These are phyloP conservation scores for Hippocampus mohnikei DNA, from an alignment of 2,113 vertebrate species.

Conservation along the genomic window DNA sequence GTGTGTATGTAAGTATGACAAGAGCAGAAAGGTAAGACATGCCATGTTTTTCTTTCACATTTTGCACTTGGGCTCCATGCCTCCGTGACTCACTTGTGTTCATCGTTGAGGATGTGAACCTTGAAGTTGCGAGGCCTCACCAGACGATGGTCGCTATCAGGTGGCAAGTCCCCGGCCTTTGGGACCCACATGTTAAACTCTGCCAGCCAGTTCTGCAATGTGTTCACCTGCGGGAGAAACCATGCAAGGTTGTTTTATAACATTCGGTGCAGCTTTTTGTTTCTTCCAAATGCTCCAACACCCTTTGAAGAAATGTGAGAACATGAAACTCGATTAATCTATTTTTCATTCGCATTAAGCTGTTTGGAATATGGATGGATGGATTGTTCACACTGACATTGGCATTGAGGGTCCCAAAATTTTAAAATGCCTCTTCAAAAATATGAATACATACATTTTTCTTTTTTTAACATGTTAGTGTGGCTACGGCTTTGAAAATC, in stretches of 20 bases:
- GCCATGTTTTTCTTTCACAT: neutral
- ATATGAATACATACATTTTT: too few species aligned
- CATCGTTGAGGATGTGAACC: constrained; percentile 94
- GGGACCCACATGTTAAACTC: constrained; percentile 97
- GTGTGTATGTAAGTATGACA: neutral
- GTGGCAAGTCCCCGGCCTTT: constrained; percentile 78
- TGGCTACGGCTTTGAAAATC: too few species aligned
- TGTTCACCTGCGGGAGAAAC: constrained; percentile 82
- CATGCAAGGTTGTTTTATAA: neutral
- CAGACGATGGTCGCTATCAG: constrained; percentile 75
- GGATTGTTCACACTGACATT: too few species aligned
- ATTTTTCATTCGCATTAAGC: too few species aligned
- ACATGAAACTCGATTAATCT: neutral
- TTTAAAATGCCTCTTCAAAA: too few species aligned
- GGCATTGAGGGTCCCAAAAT: too few species aligned
- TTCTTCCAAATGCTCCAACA: neutral
- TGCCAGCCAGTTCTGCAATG: constrained; percentile 93
- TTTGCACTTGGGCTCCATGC: neutral
- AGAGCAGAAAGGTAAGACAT: neutral
- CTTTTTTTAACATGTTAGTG: too few species aligned
- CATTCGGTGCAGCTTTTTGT: neutral
- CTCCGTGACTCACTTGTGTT: constrained; percentile 85
- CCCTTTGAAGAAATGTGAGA: neutral
- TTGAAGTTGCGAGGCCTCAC: constrained; percentile 86
- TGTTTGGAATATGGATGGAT: too few species aligned